A percentile compares a stretch with the other conserved stretches of the same genome.
phyloP scores from a whole-genome alignment of 2,888 invertebrate species.

The Branchipolynoe longqiensis region DNA sequence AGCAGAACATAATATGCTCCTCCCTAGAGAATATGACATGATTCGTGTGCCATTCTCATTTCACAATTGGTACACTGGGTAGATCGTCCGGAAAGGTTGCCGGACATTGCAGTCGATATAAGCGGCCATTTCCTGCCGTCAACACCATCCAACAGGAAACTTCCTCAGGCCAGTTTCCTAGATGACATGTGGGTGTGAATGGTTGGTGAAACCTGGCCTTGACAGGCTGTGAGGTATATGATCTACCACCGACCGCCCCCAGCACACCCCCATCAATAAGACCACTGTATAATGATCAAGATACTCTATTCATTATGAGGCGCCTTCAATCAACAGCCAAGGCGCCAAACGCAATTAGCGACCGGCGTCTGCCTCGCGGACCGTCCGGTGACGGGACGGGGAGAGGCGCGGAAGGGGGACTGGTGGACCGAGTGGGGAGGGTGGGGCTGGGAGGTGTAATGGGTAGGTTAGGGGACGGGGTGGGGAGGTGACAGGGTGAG shows the following conservation, averaged over 20 bases:
- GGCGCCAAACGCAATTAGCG: conserved; percentile 50
- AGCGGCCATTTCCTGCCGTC: no score
- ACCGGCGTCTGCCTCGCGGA: neutral
- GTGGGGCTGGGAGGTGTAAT: neutral
- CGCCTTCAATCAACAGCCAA: conserved; percentile 44
- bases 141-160: no score
- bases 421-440: neutral
- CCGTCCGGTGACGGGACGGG: neutral
- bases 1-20: no score
- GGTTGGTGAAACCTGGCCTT: no score
- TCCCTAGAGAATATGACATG: no score
- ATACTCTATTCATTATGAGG: conserved; percentile 19
- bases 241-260: neutral
- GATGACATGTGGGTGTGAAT: no score
- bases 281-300: conserved; percentile 13
- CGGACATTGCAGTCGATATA: no score
- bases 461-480: neutral
- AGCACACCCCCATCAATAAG: conserved; percentile 36
- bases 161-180: no score
- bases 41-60: no score
- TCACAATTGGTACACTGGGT: no score
- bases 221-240: conserved; percentile 37
- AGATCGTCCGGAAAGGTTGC: no score
- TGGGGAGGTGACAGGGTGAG: neutral
- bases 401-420: neutral